phyloP scores from a whole-genome alignment of 2,797 vertebrate genomes.

The Heliangelus exortis region DNA sequence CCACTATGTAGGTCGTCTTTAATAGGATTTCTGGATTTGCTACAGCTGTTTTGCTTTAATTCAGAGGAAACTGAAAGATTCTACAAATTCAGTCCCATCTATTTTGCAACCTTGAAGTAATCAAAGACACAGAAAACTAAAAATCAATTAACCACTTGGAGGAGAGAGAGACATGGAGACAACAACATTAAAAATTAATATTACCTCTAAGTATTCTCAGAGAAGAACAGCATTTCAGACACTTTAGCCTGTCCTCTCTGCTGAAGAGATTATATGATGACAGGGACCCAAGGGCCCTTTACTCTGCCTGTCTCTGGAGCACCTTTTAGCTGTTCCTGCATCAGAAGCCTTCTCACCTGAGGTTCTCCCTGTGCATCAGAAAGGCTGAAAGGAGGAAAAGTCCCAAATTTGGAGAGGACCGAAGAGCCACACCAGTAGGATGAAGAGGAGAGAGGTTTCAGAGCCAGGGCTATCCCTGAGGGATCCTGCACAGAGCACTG shows the following conservation, averaged over 20 bases:
- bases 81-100: not conserved
- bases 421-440: rapidly evolving
- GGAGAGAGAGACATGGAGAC: not conserved
- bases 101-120: not conserved
- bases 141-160: not conserved
- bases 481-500: not conserved
- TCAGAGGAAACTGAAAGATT: not conserved
- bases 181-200: not conserved
- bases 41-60: not conserved
- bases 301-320: not conserved
- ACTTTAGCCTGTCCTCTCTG: not conserved
- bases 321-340: not conserved
- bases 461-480: rapidly evolving
- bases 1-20: not conserved
- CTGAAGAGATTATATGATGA: rapidly evolving
- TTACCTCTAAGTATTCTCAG: not conserved
- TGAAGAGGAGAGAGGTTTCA: not conserved
- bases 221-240: not conserved
- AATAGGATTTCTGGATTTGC: conserved; percentile 34
- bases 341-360: not conserved
- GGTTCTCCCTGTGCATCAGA: not conserved
- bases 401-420: not conserved
- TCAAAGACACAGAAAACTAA: conserved; percentile 11
- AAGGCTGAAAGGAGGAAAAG: not conserved
- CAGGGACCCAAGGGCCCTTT: not conserved